Percentiles rank a stretch among this genome's conserved stretches.
phyloP scores from a whole-genome alignment of 2,888 invertebrate genomes.

The Brenthis ino region DNA sequence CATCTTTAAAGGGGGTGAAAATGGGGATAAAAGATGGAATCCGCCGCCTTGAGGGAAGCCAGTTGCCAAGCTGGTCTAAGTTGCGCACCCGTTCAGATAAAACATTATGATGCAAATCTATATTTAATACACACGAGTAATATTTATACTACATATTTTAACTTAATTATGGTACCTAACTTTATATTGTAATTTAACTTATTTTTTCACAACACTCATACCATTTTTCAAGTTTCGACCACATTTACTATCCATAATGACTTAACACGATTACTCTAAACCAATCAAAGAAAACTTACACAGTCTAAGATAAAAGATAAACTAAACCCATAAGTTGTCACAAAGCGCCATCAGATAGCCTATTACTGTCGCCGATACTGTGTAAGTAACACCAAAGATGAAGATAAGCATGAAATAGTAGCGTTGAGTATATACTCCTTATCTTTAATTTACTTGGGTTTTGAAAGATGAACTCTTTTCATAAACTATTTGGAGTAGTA shows the following conservation, averaged over 20 bases:
- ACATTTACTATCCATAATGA: background rate
- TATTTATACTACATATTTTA: too few species aligned
- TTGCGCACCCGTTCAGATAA: too few species aligned
- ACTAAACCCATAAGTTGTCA: conserved; percentile 19
- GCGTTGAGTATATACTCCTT: conserved; percentile 46
- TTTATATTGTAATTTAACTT: too few species aligned
- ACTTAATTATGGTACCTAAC: too few species aligned
- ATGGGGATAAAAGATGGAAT: too few species aligned
- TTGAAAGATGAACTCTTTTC: background rate
- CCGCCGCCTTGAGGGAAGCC: too few species aligned
- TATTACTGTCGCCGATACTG: conserved; percentile 28
- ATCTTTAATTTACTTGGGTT: conserved; percentile 1
- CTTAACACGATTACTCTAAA: conserved; percentile 27
- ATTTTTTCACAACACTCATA: too few species aligned
- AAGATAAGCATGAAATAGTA: conserved; percentile 34
- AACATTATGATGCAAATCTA: too few species aligned
- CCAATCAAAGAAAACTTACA: conserved; percentile 22
- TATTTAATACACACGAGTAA: too few species aligned
- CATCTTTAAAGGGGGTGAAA: too few species aligned
- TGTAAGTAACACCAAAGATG: conserved; percentile 35
- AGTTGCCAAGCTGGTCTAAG: too few species aligned
- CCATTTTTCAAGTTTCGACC: too few species aligned
- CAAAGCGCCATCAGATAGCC: conserved; percentile 33
- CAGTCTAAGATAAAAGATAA: conserved; percentile 28
- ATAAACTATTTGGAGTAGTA: background rate